Evolutionary conservation across 2,113 vertebrate genomes (phyloP).

Genomic region (Hippoglossus stenolepis): DNA sequence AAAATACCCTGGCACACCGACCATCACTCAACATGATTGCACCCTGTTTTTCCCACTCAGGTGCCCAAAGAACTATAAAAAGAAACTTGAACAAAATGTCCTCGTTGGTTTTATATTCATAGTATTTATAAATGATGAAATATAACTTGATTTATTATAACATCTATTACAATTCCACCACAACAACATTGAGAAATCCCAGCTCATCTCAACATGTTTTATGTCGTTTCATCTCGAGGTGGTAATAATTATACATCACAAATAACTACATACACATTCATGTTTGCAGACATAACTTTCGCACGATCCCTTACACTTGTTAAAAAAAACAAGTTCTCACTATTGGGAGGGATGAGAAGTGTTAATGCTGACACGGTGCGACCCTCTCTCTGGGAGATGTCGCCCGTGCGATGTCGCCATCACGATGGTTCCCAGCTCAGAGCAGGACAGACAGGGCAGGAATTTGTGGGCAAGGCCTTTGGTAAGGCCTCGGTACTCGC

Average conservation of each 20-base stretch:
- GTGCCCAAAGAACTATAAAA: slow-evolving; percentile 12
- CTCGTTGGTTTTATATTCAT: not conserved
- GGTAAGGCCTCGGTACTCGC: slow-evolving; percentile 53
- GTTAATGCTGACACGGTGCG: slow-evolving; percentile 17
- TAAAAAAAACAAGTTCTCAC: no score
- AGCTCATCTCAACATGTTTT: no score
- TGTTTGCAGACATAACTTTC: not conserved
- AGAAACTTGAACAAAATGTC: slow-evolving; percentile 1
- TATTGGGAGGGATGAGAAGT: not conserved
- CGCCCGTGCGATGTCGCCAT: slow-evolving; percentile 21
- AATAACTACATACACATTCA: not conserved
- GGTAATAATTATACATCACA: not conserved
- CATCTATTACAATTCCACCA: no score
- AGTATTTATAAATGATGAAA: slow-evolving; percentile 8
- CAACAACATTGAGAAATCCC: no score
- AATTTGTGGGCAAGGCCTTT: slow-evolving; percentile 59
- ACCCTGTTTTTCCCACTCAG: slow-evolving; percentile 26
- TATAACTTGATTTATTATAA: not conserved
- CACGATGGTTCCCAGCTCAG: slow-evolving; percentile 49
- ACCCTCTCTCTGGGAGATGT: slow-evolving; percentile 41
- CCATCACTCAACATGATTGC: slow-evolving; percentile 8
- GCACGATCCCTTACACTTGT: no score
- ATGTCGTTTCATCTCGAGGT: no score
- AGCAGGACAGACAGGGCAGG: slow-evolving; percentile 53
- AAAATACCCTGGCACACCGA: slow-evolving; percentile 50